A percentile compares a stretch with the other conserved stretches of the same genome.
Evolutionary conservation across 1,140 invertebrate genomes (phyloP).

Genomic region (Lepeophtheirus salmonis): DNA sequence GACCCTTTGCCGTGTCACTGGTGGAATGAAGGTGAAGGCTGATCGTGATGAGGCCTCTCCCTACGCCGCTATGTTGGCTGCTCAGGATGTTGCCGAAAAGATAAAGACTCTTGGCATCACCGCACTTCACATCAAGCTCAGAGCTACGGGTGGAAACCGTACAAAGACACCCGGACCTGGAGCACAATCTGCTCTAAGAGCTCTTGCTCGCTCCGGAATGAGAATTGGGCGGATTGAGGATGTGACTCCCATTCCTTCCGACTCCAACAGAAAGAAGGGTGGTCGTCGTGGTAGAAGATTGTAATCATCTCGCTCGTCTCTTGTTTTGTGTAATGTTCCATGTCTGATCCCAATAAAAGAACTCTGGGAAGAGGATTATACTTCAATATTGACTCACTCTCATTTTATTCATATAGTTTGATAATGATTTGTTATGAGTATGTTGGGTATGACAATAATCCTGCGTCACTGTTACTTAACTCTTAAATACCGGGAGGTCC

Average conservation of each 20-base stretch:
- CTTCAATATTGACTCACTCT: background rate
- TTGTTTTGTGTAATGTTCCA: background rate
- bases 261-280: slow-evolving; percentile 96
- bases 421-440: background rate
- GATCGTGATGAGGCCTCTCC: slow-evolving; percentile 99
- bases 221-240: slow-evolving; percentile 99
- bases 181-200: slow-evolving; percentile 90
- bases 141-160: slow-evolving; percentile 95
- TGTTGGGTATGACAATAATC: too few species aligned
- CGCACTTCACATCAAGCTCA: slow-evolving; percentile 90
- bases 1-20: slow-evolving; percentile 51
- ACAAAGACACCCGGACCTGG: slow-evolving; percentile 96
- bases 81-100: slow-evolving; percentile 98
- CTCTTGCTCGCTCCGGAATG: slow-evolving; percentile 93
- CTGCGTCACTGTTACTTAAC: background rate
- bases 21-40: slow-evolving; percentile 99
- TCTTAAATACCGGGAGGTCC: background rate
- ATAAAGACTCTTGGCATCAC: slow-evolving; percentile 92
- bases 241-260: slow-evolving; percentile 97
- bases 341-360: background rate
- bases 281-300: slow-evolving; percentile 94
- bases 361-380: background rate
- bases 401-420: background rate
- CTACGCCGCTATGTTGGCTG: slow-evolving; percentile 99
- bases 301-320: slow-evolving; percentile 37